These are phyloP conservation scores for Scalopus aquaticus DNA, from an alignment of 2,113 vertebrate genomes.

Conservation along the genomic window DNA sequence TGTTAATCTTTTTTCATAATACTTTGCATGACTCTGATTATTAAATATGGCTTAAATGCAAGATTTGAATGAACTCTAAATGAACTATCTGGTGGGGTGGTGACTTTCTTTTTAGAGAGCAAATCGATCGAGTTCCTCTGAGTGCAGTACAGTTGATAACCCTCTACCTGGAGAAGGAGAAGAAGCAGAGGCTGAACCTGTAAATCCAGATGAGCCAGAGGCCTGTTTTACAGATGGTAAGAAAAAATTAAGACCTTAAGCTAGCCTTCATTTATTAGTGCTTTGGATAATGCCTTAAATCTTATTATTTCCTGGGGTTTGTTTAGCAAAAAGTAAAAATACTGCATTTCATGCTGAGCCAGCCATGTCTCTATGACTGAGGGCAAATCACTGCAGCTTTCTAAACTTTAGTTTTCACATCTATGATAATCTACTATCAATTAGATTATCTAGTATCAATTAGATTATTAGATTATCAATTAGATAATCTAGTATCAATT, in stretches of 20 bases:
- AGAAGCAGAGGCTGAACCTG: constrained; percentile 85
- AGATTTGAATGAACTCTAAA: constrained; percentile 41
- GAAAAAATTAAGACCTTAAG: constrained; percentile 14
- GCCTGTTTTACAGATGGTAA: constrained; percentile 93
- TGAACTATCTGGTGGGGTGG: constrained; percentile 63
- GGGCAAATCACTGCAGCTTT: not conserved
- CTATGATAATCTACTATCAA: not conserved
- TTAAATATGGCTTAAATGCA: constrained; percentile 26
- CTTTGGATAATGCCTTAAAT: constrained; percentile 3
- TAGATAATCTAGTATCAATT: not conserved
- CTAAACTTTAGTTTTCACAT: not conserved
- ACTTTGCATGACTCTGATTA: constrained; percentile 79
- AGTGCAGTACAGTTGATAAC: constrained; percentile 95
- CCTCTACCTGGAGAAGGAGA: constrained; percentile 86
- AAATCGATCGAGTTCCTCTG: constrained; percentile 90
- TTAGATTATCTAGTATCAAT: too few species aligned
- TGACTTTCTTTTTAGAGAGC: constrained; percentile 85
- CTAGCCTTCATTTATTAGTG: not conserved
- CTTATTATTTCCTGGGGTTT: not conserved
- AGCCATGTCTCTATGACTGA: not conserved
- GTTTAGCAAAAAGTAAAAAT: not conserved
- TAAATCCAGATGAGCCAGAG: constrained; percentile 90
- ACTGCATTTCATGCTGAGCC: not conserved
- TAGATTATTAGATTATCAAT: too few species aligned
- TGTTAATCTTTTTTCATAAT: constrained; percentile 58